phyloP scores from a whole-genome alignment of 2,888 invertebrate genomes.

The Agrochola lychnidis region DNA sequence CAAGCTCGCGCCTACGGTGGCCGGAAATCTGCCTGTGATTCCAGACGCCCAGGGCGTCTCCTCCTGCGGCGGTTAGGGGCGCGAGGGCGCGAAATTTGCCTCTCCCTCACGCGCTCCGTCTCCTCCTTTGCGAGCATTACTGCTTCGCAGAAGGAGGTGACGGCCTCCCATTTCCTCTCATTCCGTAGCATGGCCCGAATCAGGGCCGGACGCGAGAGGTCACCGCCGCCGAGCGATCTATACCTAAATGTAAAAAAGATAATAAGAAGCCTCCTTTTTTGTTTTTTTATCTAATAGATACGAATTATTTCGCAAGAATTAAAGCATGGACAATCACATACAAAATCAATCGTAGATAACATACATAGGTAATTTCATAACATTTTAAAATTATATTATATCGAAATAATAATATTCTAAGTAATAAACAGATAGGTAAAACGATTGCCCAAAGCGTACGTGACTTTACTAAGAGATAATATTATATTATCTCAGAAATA shows the following conservation, averaged over 20 bases:
- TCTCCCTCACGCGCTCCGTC: too few species aligned
- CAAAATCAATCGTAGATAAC: constrained; percentile 2
- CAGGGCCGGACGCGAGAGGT: too few species aligned
- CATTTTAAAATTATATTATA: neutral
- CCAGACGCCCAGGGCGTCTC: too few species aligned
- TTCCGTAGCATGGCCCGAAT: too few species aligned
- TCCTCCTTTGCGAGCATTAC: too few species aligned
- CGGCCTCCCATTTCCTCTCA: too few species aligned
- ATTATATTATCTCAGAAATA: neutral
- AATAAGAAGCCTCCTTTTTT: neutral
- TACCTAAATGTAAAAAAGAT: neutral
- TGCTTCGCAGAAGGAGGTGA: too few species aligned
- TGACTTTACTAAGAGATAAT: constrained; percentile 13
- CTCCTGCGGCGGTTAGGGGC: too few species aligned
- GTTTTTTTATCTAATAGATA: constrained; percentile 20
- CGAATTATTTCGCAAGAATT: constrained; percentile 7
- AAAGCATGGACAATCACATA: neutral
- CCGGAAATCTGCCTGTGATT: too few species aligned
- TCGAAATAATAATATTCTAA: constrained; percentile 6
- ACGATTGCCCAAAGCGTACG: constrained; percentile 8
- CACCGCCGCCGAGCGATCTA: too few species aligned
- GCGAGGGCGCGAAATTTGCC: too few species aligned
- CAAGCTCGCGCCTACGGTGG: too few species aligned
- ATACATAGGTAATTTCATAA: neutral
- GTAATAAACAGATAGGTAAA: constrained; percentile 11